Conservation (phyloP, 64 coral and sea anemone genomes). For the Actinia equina region DNA sequence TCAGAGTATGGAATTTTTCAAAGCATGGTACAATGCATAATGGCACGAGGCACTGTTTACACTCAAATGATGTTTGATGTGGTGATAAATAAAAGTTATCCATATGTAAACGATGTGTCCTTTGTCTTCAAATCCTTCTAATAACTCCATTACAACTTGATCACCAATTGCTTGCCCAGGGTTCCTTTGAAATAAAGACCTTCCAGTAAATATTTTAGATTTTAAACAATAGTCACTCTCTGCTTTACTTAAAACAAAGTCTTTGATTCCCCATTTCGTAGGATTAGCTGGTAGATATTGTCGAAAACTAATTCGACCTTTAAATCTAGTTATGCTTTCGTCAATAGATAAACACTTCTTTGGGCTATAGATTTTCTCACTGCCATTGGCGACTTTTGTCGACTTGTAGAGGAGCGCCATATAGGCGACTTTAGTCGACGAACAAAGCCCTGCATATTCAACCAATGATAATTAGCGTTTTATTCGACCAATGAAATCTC, state of each 20-base stretch:
- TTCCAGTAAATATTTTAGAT: conserved; percentile 52
- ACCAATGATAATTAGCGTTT: not conserved
- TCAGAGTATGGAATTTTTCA: conserved; percentile 30
- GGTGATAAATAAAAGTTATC: conserved; percentile 63
- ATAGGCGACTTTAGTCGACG: conserved; percentile 22
- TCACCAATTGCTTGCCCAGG: conserved; percentile 8
- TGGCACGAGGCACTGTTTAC: conserved; percentile 26
- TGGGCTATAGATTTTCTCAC: conserved; percentile 58
- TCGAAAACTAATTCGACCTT: conserved; percentile 45
- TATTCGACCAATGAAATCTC: conserved; percentile 21
- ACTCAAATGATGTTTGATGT: conserved; percentile 25
- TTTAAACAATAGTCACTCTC: conserved; percentile 64
- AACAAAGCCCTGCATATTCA: not conserved
- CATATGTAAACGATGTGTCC: conserved; percentile 55
- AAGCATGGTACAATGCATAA: conserved; percentile 38
- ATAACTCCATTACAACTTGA: conserved; percentile 42
- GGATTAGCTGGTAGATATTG: conserved; percentile 62
- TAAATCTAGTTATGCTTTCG: conserved; percentile 67
- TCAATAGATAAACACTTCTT: conserved; percentile 46
- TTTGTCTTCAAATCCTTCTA: conserved; percentile 62
- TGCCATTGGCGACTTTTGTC: conserved; percentile 40
- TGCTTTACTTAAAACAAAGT: conserved; percentile 52
- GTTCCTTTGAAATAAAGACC: conserved; percentile 25
- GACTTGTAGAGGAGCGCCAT: not conserved
- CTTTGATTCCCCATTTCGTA: conserved; percentile 66